phyloP scores from a whole-genome alignment of 2,888 invertebrate genomes.

The Lochmaea crataegi region DNA sequence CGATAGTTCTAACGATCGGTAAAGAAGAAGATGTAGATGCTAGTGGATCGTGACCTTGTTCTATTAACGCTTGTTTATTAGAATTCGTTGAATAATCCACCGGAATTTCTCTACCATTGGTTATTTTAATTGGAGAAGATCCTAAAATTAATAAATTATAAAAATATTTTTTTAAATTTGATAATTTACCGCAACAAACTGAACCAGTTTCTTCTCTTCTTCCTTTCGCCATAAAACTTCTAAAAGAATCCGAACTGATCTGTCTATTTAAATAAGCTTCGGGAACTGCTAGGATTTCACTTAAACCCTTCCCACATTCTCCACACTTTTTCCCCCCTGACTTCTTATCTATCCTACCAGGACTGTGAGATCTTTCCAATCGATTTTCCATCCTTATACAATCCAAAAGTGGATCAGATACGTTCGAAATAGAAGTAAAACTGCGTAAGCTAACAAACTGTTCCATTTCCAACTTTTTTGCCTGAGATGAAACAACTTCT shows the following conservation, averaged over 20 bases:
- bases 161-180: background rate
- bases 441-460: conserved; percentile 48
- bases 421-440: conserved; percentile 52
- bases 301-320: conserved; percentile 55
- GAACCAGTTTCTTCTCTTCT: conserved; percentile 8
- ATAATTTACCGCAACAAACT: conserved; percentile 40
- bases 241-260: conserved; percentile 56
- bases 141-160: background rate
- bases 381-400: conserved; percentile 48
- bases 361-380: conserved; percentile 46
- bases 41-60: conserved; percentile 62
- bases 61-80: conserved; percentile 48
- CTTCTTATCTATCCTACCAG: conserved; percentile 36
- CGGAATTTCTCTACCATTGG: conserved; percentile 35
- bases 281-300: conserved; percentile 62
- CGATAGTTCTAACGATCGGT: conserved; percentile 40
- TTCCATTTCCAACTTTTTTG: conserved; percentile 36
- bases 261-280: conserved; percentile 61
- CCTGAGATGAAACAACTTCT: background rate
- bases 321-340: conserved; percentile 39
- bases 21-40: conserved; percentile 51
- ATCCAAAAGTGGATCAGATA: conserved; percentile 59
- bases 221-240: conserved; percentile 46
- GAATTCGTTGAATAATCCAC: conserved; percentile 34
- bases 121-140: conserved; percentile 38